Conservation (phyloP, 30 jellyfish, hydroid and myxozoan species). For the Haliclystus octoradiatus region DNA sequence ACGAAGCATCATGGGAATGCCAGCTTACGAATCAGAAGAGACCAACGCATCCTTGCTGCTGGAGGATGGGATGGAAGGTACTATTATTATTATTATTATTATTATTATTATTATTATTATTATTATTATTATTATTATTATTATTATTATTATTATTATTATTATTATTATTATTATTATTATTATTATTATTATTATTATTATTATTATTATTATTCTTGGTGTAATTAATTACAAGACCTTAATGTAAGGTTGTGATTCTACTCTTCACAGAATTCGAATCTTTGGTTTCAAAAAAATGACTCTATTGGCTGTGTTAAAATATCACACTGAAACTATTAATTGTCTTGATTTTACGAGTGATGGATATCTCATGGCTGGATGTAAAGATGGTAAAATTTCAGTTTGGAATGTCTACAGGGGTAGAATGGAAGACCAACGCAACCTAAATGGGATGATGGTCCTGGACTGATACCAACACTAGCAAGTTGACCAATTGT, state of each 20-base stretch:
- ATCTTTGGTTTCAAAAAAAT: slow-evolving; percentile 65
- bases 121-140: neutral
- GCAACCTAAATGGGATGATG: too few species aligned
- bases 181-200: neutral
- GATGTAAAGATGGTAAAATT: slow-evolving; percentile 68
- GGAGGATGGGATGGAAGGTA: slow-evolving; percentile 97
- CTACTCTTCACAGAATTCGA: slow-evolving; percentile 35
- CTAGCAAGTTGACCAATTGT: too few species aligned
- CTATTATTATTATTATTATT: slow-evolving; percentile 2
- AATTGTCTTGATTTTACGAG: slow-evolving; percentile 30
- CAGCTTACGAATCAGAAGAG: slow-evolving; percentile 29
- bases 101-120: neutral
- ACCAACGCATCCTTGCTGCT: slow-evolving; percentile 36
- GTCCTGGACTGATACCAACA: too few species aligned
- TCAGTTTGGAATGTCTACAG: slow-evolving; percentile 55
- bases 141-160: neutral
- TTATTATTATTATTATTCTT: too few species aligned
- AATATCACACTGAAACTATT: slow-evolving; percentile 50
- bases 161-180: neutral
- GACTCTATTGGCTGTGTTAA: slow-evolving; percentile 55
- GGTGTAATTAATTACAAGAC: neutral
- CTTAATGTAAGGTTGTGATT: neutral
- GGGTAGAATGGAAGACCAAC: too few species aligned
- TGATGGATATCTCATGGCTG: slow-evolving; percentile 36
- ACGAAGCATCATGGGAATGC: slow-evolving; percentile 38